Percentiles rank a stretch among this genome's conserved stretches.
Conservation (phyloP, 1,140 invertebrate genomes). For the Druon quercuslanigerum region DNA sequence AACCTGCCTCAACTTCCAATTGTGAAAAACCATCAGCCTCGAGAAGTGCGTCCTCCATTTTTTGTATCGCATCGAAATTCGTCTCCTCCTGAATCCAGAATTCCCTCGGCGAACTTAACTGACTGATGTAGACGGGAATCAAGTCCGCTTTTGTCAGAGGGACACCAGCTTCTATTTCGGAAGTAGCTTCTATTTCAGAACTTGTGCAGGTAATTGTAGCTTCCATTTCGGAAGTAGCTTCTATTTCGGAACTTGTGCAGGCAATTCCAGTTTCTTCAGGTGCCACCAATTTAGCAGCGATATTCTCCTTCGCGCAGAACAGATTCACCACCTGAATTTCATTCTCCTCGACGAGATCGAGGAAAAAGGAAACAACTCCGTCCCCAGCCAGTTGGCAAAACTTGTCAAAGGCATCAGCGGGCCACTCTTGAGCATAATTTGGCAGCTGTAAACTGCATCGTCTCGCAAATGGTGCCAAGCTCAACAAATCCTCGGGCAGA, state of each 20-base stretch:
- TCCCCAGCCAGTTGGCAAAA: slow-evolving; percentile 59
- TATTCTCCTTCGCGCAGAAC: slow-evolving; percentile 78
- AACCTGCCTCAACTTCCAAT: slow-evolving; percentile 72
- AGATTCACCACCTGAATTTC: slow-evolving; percentile 81
- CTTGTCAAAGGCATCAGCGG: slow-evolving; percentile 57
- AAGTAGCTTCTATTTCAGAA: neutral
- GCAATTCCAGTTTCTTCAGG: slow-evolving; percentile 52
- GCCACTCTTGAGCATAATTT: slow-evolving; percentile 57
- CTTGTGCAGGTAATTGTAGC: neutral
- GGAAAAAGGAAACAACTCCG: slow-evolving; percentile 62
- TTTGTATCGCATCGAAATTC: slow-evolving; percentile 39
- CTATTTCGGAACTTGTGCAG: neutral
- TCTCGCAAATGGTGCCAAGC: slow-evolving; percentile 63
- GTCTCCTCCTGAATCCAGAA: slow-evolving; percentile 83
- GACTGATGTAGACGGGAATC: slow-evolving; percentile 75
- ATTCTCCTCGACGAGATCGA: slow-evolving; percentile 76
- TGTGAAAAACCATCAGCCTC: slow-evolving; percentile 77
- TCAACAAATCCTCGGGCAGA: slow-evolving; percentile 64
- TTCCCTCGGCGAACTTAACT: slow-evolving; percentile 81
- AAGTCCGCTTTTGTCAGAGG: neutral
- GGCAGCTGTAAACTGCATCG: slow-evolving; percentile 67
- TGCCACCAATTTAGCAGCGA: slow-evolving; percentile 78
- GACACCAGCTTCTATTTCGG: no score
- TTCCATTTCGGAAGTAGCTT: neutral
- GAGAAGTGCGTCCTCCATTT: slow-evolving; percentile 78